Evolutionary conservation across 2,113 vertebrate species (phyloP), one percentile per base, ranked within the genome.

Genomic region (Sula dactylatra): DNA sequence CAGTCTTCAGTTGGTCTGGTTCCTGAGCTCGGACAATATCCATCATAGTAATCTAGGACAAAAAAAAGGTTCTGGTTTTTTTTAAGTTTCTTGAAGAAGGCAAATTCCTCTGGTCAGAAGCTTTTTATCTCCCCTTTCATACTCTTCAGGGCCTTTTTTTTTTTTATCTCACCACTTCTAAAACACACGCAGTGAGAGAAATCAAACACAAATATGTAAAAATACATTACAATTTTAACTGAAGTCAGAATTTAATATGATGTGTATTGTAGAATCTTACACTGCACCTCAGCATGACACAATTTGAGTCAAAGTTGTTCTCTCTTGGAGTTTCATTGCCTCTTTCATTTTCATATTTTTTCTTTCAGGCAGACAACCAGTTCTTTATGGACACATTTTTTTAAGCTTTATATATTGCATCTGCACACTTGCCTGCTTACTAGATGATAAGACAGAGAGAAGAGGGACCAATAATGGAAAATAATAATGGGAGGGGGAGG

Each of bases 381-480:
- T 94, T 70, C 91, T 94, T 96, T 77, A 85, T 42, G 65, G 54
- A 64, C 34, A 49, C 29, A 16, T 38, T 65, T 88, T 94, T 94
- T 93, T 16, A 94, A 91, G 83, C 90, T 94, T 92, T 91, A 87
- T 94, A 69, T 89, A 85, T 82, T 97, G 52, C 0, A 31, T 78
- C 81, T 66, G 61, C 84, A 94, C 74, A 83, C 72, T 94, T 93
- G 93, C 73, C 97, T 98, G 94, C 95, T 97, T 96, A 88, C 72
- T 81, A 94, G 95, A 84, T 0, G 96, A 97, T 96, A 98, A 97
- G 71, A 97, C n/a, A 97, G 77, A 95, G 85, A 92, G 89, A 93
- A 97, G 88, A 96, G 95, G 90, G 94, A 98, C 96, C 86, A 96
- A 83, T 93, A 94, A 94, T 17, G 15, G 74, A 77, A 93, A 96